Evolutionary conservation across 2,113 vertebrate species (phyloP).

Genomic region (Catharus bicknelli): DNA sequence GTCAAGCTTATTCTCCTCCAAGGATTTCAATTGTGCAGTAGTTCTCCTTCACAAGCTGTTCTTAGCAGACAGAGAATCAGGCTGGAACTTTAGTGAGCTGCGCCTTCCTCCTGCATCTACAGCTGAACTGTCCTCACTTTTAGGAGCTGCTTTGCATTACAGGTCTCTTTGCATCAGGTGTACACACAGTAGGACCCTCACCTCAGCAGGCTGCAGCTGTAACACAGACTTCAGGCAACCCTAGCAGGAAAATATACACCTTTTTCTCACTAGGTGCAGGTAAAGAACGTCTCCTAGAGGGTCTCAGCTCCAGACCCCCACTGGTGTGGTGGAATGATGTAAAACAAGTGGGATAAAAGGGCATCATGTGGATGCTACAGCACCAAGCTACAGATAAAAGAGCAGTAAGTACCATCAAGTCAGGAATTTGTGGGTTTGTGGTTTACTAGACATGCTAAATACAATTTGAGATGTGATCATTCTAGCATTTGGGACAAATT

Average conservation of each 20-base stretch:
- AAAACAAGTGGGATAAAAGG: background rate
- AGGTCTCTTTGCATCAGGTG: background rate
- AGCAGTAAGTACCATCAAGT: background rate
- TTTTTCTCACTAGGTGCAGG: background rate
- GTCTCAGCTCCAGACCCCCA: background rate
- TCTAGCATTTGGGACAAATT: background rate
- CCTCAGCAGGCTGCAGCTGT: background rate
- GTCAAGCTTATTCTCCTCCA: background rate
- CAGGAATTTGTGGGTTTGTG: background rate
- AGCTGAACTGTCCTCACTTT: background rate
- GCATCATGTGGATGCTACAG: rapidly evolving
- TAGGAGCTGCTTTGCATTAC: background rate
- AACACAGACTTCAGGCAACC: background rate
- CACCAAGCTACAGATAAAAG: background rate
- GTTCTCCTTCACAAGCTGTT: background rate
- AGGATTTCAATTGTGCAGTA: background rate
- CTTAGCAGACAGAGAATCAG: background rate
- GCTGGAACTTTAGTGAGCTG: background rate
- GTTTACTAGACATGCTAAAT: background rate
- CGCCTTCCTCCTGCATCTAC: background rate
- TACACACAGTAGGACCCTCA: rapidly evolving
- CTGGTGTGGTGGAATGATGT: rapidly evolving
- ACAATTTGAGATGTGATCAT: background rate
- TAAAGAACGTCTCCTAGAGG: background rate
- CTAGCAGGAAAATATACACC: background rate